phyloP scores from a whole-genome alignment of 2,113 vertebrate species.

The Cyphomyrus discorhynchus region DNA sequence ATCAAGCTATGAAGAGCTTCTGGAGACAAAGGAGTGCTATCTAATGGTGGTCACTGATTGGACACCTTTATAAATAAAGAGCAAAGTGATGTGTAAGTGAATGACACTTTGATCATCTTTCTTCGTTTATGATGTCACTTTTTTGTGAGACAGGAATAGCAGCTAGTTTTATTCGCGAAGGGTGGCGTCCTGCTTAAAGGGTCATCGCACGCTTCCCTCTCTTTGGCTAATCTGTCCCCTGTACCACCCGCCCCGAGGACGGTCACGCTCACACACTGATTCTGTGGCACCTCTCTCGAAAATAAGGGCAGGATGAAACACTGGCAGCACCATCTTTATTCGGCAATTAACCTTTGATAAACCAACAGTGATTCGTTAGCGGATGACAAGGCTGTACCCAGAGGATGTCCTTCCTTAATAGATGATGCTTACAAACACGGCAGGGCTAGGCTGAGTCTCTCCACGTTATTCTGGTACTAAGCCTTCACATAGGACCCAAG shows the following conservation, averaged over 20 bases:
- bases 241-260: not conserved
- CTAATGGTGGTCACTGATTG: not conserved
- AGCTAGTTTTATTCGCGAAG: not conserved
- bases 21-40: not conserved
- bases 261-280: not conserved
- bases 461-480: not conserved
- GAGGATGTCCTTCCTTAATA: constrained; percentile 54
- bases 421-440: constrained; percentile 44
- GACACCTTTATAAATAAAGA: not conserved
- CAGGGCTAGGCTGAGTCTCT: constrained; percentile 41
- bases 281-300: not conserved
- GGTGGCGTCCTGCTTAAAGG: not conserved
- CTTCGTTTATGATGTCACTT: not conserved
- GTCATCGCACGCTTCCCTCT: not conserved
- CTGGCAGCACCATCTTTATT: constrained; percentile 53
- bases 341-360: constrained; percentile 70
- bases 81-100: not conserved
- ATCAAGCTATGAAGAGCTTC: not conserved
- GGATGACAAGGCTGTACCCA: constrained; percentile 58
- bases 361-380: constrained; percentile 62
- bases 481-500: not conserved
- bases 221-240: not conserved
- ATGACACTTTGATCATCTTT: not conserved
- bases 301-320: constrained; percentile 59
- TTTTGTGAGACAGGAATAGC: not conserved